Evolutionary conservation across 1,140 invertebrate species (phyloP), one percentile per base, ranked within the genome.

Genomic region (Myzus persicae): DNA sequence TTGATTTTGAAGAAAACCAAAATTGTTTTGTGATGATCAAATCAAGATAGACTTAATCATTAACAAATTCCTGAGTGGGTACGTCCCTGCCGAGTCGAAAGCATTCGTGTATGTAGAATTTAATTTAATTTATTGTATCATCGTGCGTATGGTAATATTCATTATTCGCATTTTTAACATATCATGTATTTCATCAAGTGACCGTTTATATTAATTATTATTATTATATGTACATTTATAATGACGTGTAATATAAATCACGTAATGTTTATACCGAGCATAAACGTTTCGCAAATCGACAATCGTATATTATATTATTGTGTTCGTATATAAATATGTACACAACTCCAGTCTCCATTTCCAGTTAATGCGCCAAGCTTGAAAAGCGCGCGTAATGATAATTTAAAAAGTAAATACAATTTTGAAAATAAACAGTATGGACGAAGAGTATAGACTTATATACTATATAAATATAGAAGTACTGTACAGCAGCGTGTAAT

Each of bases 341-440:
- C 26, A 59, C 1, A 0, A 76, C 59, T 76, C 31, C 14, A n/a
- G 18, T 76, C 59, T n/a, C 14, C n/a, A 76, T 14, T n/a, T 18
- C 14, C n/a, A 18, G 59, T 5, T n/a, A 67, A 67, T 67, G 9
- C 42, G 7, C 36, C 31, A 87, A 44, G 85, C 26, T 36, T 20
- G 42, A 31, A 46, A 36, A 87, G 7, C 44, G 31, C 11, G 26
- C 42, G 26, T 46, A n/a, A 46, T 46, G 44, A 44, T 44, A 20
- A 46, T 87, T 87, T 87, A 87, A 46, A 87, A n/a, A 87, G 18
- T 44, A n/a, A 87, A 87, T 36, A 87, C 31, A n/a, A 36, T 76
- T 76, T n/a, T 76, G 31, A 76, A 76, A 40, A 40, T 42, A 82
- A 82, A 24, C 38, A 84, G 40, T 84, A 84, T 40, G 38, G 2